Percentiles rank a stretch among this genome's conserved stretches.
phyloP scores from a whole-genome alignment of 2,113 vertebrate genomes.

The Cyprinus carpio region DNA sequence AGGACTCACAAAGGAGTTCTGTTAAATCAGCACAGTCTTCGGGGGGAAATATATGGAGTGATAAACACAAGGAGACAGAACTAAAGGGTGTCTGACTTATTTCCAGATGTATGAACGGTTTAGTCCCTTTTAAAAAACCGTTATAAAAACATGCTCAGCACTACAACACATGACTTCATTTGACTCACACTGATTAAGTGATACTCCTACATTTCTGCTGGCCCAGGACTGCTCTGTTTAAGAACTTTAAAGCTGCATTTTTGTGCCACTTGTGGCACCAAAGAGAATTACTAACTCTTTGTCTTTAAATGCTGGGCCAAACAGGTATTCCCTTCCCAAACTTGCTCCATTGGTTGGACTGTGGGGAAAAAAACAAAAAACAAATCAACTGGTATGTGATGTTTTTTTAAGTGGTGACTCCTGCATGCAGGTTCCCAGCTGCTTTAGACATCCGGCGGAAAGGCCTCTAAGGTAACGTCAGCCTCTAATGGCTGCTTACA shows the following conservation, averaged over 20 bases:
- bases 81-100: background rate
- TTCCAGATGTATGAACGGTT: slow-evolving; percentile 18
- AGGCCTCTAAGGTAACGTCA: slow-evolving; percentile 44
- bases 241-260: background rate
- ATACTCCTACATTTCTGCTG: background rate
- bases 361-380: background rate
- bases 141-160: background rate
- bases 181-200: no score
- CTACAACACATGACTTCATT: no score
- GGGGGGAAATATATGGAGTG: background rate
- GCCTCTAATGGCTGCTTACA: slow-evolving; percentile 25
- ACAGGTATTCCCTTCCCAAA: background rate
- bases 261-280: background rate
- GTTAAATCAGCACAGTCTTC: slow-evolving; percentile 7
- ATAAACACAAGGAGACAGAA: slow-evolving; percentile 19
- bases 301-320: background rate
- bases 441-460: slow-evolving; percentile 49
- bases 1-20: slow-evolving; percentile 10
- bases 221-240: background rate
- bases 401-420: background rate
- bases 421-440: slow-evolving; percentile 24
- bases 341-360: background rate
- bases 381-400: background rate
- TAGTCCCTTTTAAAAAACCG: background rate
- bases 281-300: background rate